Percentiles rank a stretch among this genome's conserved stretches.
Evolutionary conservation across 2,797 vertebrate species (phyloP).

Genomic region (Parauchenoglanis ngamensis): DNA sequence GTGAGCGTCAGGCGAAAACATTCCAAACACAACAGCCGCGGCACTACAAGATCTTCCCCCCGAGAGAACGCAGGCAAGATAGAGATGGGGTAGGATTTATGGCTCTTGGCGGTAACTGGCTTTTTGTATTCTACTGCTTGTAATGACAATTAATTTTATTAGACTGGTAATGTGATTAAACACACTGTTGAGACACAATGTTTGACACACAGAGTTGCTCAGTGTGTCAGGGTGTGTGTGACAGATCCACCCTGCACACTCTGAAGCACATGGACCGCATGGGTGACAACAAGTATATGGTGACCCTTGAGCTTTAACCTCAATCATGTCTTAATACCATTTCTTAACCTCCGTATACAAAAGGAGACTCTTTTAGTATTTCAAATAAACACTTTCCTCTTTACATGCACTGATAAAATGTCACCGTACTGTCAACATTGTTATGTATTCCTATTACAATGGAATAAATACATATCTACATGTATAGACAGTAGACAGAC

Average conservation of each 20-base stretch:
- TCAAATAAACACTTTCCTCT: not conserved
- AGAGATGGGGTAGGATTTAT: constrained; percentile 40
- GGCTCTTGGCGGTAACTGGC: constrained; percentile 14
- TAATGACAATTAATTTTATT: constrained; percentile 44
- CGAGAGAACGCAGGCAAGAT: constrained; percentile 23
- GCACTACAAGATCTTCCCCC: constrained; percentile 14
- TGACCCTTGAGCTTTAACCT: not conserved
- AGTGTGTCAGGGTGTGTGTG: constrained; percentile 27
- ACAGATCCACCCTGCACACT: constrained; percentile 10
- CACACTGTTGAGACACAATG: constrained; percentile 33
- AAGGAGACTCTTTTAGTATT: not conserved
- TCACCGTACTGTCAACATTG: not conserved
- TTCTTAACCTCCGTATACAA: not conserved
- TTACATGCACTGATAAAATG: no score
- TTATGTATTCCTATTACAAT: not conserved
- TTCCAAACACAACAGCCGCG: constrained; percentile 6
- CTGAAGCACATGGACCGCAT: constrained; percentile 26
- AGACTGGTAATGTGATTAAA: constrained; percentile 39
- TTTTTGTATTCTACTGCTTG: constrained; percentile 30
- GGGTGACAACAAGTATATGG: constrained; percentile 6
- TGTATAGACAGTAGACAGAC: constrained; percentile 14
- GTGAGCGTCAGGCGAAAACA: constrained; percentile 14
- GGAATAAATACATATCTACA: not conserved
- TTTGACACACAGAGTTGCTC: not conserved
- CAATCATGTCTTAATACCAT: not conserved